Base-by-base conservation (phyloP, 2,888 invertebrate species). In the Caprella mutica region DNA sequence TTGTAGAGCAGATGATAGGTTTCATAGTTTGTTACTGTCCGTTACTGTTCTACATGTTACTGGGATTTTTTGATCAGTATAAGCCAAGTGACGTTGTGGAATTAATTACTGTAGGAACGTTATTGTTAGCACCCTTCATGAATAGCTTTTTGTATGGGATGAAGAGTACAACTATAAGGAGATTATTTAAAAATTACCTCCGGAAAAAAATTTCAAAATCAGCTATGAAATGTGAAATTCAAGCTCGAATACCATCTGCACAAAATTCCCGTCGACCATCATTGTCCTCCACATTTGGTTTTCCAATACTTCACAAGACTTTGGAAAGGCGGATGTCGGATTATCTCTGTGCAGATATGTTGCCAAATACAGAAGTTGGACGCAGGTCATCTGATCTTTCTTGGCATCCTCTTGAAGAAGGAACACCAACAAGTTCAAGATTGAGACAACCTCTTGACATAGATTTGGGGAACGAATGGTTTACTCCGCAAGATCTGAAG, bases 61-160 rank as follows among this genome's bases (percentile, higher is more conserved):
- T 83, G 82, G 82, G 84, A 67, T 76, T 78, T 5, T 69, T 72
- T 56, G 57, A 39, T 17, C 57, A 23, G 48, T 54, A 30, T 48
- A 44, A 27, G n/a, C 51, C 55, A 4, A 58, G 60, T 39, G 44
- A 55, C 17, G 52, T 55, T 42, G 51, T 51, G n/a, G 30, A 46
- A n/a, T 42, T 64, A 14, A 29, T 64, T 33, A 54, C 30, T n/a
- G 55, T 35, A 5, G 48, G 58, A 5, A 43, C 53, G 6, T 33
- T 64, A 27, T 39, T 64, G 24, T n/a, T 56, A n/a, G 38, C 64
- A 14, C 64, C 64, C 21, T 50, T 64, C 17, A 77, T 85, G 35
- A 86, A 86, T 69, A 82, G 83, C n/a, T 79, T 86, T 52, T 74
- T 86, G 40, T 86, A 86, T 69, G 86, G 86, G 39, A 77, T 86